Evolutionary conservation across 2,888 invertebrate species (phyloP).

Genomic region (Graphium colonna): DNA sequence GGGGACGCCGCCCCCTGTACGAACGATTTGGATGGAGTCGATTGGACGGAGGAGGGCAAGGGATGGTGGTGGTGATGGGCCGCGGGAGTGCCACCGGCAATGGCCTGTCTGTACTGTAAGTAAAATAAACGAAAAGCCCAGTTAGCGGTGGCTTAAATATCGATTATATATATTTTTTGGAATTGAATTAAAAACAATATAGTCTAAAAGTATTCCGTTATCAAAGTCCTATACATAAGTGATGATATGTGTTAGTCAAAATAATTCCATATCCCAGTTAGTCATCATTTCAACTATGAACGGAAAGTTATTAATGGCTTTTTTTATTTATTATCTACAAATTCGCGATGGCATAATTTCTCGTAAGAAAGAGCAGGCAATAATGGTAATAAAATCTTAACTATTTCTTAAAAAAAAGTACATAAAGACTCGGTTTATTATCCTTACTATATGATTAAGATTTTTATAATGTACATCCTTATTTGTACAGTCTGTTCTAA

Average conservation of each 20-base stretch:
- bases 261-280: conserved; percentile 70
- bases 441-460: too few species aligned
- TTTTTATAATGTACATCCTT: too few species aligned
- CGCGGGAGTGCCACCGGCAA: conserved; percentile 80
- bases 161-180: too few species aligned
- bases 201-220: not conserved
- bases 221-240: conserved; percentile 37
- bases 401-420: not conserved
- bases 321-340: conserved; percentile 55
- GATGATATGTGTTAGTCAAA: conserved; percentile 58
- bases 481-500: too few species aligned
- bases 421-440: too few species aligned
- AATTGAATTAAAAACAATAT: too few species aligned
- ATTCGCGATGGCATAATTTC: conserved; percentile 44
- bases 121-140: too few species aligned
- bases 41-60: conserved; percentile 77
- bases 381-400: conserved; percentile 31
- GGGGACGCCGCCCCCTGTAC: conserved; percentile 57
- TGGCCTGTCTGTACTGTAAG: conserved; percentile 93
- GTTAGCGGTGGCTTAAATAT: too few species aligned
- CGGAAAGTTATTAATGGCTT: conserved; percentile 68
- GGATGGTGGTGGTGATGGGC: conserved; percentile 68
- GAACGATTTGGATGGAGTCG: conserved; percentile 84
- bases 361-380: conserved; percentile 55
- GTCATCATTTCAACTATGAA: conserved; percentile 63